Evolutionary conservation across 2,113 vertebrate species (phyloP).

Genomic region (Cavia porcellus): DNA sequence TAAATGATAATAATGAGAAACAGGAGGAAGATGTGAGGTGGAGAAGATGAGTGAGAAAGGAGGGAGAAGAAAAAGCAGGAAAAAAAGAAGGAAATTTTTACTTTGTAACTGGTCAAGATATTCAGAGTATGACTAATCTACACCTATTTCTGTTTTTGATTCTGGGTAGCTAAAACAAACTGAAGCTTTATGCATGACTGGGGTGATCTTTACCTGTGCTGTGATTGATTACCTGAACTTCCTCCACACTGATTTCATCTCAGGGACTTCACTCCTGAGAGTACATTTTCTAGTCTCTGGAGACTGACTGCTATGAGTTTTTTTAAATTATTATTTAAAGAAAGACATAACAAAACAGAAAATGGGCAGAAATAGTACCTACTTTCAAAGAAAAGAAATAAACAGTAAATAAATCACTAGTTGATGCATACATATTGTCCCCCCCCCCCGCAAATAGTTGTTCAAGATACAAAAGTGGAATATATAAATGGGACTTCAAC

Average conservation of each 20-base stretch:
- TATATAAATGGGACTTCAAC: no score
- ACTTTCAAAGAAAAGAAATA: no score
- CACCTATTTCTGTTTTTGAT: no score
- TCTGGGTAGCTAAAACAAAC: background rate
- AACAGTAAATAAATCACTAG: no score
- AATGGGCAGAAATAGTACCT: no score
- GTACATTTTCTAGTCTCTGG: background rate
- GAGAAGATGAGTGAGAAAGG: background rate
- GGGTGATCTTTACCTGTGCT: background rate
- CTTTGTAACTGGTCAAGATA: background rate
- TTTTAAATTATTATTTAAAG: no score
- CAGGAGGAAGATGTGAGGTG: background rate
- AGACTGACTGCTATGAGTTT: no score
- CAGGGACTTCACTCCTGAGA: background rate
- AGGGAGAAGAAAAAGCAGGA: background rate
- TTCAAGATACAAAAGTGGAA: no score
- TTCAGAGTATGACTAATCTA: background rate
- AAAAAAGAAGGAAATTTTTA: background rate
- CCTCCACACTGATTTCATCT: background rate
- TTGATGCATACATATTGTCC: no score
- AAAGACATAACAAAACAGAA: no score
- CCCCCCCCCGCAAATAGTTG: no score
- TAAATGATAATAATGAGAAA: background rate
- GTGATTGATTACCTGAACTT: background rate
- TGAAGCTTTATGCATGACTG: background rate